Evolutionary conservation across 2,888 invertebrate species (phyloP), one percentile per base, ranked within the genome.

Genomic region (Brenthis daphne): DNA sequence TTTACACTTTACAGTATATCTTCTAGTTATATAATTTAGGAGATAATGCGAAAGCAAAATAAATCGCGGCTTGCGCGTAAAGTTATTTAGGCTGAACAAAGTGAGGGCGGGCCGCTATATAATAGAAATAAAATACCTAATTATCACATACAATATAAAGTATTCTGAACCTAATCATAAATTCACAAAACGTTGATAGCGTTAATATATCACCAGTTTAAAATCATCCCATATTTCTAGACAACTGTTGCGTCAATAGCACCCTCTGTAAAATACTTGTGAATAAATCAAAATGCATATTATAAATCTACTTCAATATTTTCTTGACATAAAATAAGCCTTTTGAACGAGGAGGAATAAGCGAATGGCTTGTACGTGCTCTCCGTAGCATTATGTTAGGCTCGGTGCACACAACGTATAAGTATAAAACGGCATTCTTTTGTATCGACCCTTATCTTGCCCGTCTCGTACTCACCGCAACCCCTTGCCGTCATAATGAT

Each of bases 401-500:
- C 73, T 73, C 67, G 71, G 73, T 74, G 70, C 69, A 71, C 75
- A 76, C 71, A 75, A 76, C 65, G 64, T 77, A 74, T 73, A 73
- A 64, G 69, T 74, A 75, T 72, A 73, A 72, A 74, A 75, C 71
- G 73, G 71, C 72, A 73, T 71, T 73, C 74, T 75, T 76, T 76
- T 75, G 73, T 75, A 67, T 68, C 68, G 67, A 65, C 75, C 74
- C 77, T 77, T 76, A 75, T 73, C 76, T 76, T 75, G 67, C 78
- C 76, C 77, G 75, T 75, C 70, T 74, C 76, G 73, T 78, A 72
- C 76, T 77, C 82, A 81, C 82, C 77, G 82, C 82, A 82, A 79
- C 83, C 79, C 82, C 84, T 81, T 82, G 83, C 81, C 83, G 37
- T 50, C 60, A 83, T 92, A 92, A 92, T 91, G 91, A 92, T 87